A percentile compares a stretch with the other conserved stretches of the same genome.
phyloP scores from a whole-genome alignment of 2,888 invertebrate species.

The Galeopsomyia nigrocyanea region DNA sequence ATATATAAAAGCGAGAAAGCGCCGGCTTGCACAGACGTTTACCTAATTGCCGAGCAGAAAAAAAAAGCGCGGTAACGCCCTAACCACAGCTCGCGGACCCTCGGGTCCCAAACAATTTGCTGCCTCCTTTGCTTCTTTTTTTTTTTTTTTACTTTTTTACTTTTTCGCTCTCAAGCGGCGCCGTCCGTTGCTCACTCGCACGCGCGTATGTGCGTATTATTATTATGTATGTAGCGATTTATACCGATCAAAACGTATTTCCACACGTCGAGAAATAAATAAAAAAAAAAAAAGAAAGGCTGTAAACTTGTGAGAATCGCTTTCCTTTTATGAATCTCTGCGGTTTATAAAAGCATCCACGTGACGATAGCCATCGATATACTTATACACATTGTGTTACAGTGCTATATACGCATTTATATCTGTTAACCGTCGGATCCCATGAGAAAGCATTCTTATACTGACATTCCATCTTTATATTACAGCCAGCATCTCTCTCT shows the following conservation, averaged over 20 bases:
- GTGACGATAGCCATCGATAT: conserved; percentile 34
- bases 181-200: neutral
- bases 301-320: conserved; percentile 31
- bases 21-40: conserved; percentile 62
- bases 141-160: neutral
- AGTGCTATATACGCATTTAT: neutral
- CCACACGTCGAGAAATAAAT: neutral
- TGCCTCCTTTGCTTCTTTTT: conserved; percentile 23
- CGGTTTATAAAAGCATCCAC: conserved; percentile 22
- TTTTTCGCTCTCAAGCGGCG: conserved; percentile 10
- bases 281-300: neutral
- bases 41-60: conserved; percentile 69
- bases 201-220: neutral
- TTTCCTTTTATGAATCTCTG: conserved; percentile 34
- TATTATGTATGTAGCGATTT: no score
- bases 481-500: neutral
- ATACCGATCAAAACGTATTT: conserved; percentile 24
- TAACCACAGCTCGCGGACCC: conserved; percentile 67
- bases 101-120: conserved; percentile 54
- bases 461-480: neutral
- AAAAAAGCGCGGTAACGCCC: conserved; percentile 66
- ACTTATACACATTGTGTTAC: conserved; percentile 9
- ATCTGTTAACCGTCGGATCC: neutral
- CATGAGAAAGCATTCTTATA: conserved; percentile 39
- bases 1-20: conserved; percentile 58